Conservation (phyloP, 2,888 invertebrate genomes). For the Xanthorhoe designata region DNA sequence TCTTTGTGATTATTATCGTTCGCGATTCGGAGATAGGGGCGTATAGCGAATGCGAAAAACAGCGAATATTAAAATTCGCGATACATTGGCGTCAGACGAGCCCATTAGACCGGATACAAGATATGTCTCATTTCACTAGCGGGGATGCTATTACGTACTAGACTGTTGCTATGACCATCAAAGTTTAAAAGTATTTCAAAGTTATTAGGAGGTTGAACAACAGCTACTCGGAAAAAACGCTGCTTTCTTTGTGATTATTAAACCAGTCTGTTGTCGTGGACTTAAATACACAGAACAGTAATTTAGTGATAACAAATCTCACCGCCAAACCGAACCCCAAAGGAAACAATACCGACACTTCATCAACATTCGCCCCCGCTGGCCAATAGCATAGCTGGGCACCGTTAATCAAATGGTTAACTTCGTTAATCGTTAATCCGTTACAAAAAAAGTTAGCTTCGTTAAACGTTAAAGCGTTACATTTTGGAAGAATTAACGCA, state of each 20-base stretch:
- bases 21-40: slow-evolving; percentile 9
- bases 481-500: too few species aligned
- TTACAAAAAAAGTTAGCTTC: too few species aligned
- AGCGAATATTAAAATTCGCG: slow-evolving; percentile 66
- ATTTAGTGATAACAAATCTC: slow-evolving; percentile 34
- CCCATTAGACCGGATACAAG: slow-evolving; percentile 69
- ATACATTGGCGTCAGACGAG: slow-evolving; percentile 58
- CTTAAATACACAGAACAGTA: slow-evolving; percentile 4
- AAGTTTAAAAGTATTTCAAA: background rate
- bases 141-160: slow-evolving; percentile 42
- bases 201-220: too few species aligned
- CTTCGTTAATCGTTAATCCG: too few species aligned
- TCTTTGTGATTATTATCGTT: background rate
- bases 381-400: too few species aligned
- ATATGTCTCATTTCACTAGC: slow-evolving; percentile 56
- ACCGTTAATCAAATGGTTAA: too few species aligned
- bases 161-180: slow-evolving; percentile 8
- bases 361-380: slow-evolving; percentile 41
- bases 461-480: too few species aligned
- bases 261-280: background rate
- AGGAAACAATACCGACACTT: slow-evolving; percentile 43
- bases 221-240: background rate
- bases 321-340: slow-evolving; percentile 27
- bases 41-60: slow-evolving; percentile 57
- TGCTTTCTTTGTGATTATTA: background rate